phyloP scores from a whole-genome alignment of 1,140 invertebrate genomes.

The Euwallacea similis region DNA sequence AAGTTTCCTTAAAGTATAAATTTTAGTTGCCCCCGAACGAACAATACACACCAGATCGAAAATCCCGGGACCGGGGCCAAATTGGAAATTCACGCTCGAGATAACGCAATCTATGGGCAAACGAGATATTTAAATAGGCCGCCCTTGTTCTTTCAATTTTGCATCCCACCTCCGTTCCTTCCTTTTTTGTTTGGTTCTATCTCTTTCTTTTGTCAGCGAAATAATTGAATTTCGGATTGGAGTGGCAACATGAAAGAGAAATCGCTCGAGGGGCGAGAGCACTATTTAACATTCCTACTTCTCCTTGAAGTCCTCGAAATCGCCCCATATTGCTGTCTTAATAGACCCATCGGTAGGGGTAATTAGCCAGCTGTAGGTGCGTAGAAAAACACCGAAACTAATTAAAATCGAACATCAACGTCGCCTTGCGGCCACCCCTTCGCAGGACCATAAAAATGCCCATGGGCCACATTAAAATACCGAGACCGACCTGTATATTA shows the following conservation, averaged over 20 bases:
- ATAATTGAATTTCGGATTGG: slow-evolving; percentile 20
- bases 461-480: slow-evolving; percentile 25
- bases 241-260: slow-evolving; percentile 6
- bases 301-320: too few relatives aligned
- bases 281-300: slow-evolving; percentile 15
- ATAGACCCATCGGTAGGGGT: too few relatives aligned
- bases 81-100: slow-evolving; percentile 33
- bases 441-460: slow-evolving; percentile 27
- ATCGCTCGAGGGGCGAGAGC: background rate
- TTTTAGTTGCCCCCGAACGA: background rate
- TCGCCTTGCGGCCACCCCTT: slow-evolving; percentile 22
- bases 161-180: slow-evolving; percentile 19
- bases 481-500: slow-evolving; percentile 7
- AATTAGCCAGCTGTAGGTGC: too few relatives aligned
- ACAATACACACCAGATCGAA: background rate
- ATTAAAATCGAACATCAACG: slow-evolving; percentile 24
- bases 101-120: slow-evolving; percentile 30
- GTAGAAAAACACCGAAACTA: slow-evolving; percentile 27
- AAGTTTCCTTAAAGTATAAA: slow-evolving; percentile 5
- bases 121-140: slow-evolving; percentile 32
- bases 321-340: too few relatives aligned
- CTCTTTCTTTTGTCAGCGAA: slow-evolving; percentile 11
- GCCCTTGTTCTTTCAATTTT: slow-evolving; percentile 32
- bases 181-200: slow-evolving; percentile 14
- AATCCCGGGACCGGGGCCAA: slow-evolving; percentile 2